Evolutionary conservation across 2,113 vertebrate species (phyloP).

Genomic region (Rhabdomys dilectus): DNA sequence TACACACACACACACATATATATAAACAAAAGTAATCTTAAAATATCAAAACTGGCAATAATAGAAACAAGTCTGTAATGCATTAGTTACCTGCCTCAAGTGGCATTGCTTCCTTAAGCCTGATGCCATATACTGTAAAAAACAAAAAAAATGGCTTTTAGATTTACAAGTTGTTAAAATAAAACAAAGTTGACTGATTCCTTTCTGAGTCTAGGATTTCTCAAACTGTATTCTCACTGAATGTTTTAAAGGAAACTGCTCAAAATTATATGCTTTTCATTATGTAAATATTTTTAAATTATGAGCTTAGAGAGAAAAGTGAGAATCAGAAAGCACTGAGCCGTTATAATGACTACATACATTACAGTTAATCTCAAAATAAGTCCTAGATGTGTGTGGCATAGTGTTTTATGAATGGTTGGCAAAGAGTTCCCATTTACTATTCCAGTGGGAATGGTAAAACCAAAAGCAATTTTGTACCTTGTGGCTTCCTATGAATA

Average conservation of each 20-base stretch:
- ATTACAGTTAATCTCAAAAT: slow-evolving; percentile 61
- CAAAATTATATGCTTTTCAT: slow-evolving; percentile 56
- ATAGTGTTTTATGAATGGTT: slow-evolving; percentile 62
- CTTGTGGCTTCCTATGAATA: slow-evolving; percentile 45
- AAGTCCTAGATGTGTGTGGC: slow-evolving; percentile 44
- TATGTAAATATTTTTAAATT: slow-evolving; percentile 67
- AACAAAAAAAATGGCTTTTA: not conserved
- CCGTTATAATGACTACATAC: slow-evolving; percentile 44
- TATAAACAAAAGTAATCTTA: not conserved
- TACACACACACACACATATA: no score
- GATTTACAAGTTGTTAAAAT: not conserved
- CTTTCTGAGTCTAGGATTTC: slow-evolving; percentile 45
- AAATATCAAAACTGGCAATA: not conserved
- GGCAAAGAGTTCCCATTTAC: slow-evolving; percentile 60
- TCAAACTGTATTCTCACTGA: slow-evolving; percentile 24
- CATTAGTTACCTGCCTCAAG: not conserved
- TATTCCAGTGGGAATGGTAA: slow-evolving; percentile 56
- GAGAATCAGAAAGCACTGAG: slow-evolving; percentile 24
- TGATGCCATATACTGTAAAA: not conserved
- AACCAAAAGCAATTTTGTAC: slow-evolving; percentile 59
- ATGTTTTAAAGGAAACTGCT: not conserved
- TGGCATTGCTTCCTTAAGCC: not conserved
- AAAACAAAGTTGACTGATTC: slow-evolving; percentile 9
- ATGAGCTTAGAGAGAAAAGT: slow-evolving; percentile 47
- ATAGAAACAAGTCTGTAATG: not conserved